Conservation (phyloP, 1,140 invertebrate species). For the Akabosia matsudoensis region DNA sequence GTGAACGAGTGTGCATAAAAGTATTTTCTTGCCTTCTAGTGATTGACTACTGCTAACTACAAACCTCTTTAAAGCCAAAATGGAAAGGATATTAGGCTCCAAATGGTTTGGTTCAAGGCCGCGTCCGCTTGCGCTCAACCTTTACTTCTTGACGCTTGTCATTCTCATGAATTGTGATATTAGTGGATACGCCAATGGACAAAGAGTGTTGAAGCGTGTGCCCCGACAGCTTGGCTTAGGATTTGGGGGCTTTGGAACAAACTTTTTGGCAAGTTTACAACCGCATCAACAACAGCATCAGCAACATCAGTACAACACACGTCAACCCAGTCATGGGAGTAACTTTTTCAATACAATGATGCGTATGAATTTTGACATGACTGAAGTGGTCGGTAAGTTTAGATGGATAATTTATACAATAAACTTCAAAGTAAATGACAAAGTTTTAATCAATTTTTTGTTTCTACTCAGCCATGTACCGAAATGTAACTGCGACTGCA, state of each 20-base stretch:
- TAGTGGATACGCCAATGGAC: too few relatives aligned
- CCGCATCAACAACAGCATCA: not conserved
- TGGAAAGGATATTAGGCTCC: too few relatives aligned
- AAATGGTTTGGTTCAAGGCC: too few relatives aligned
- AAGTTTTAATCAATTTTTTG: not conserved
- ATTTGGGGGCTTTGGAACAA: not conserved
- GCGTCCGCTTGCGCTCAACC: too few relatives aligned
- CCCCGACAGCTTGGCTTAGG: constrained; percentile 6
- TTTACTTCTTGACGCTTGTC: too few relatives aligned
- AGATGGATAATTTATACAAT: not conserved
- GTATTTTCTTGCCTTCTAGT: too few relatives aligned
- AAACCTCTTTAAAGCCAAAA: too few relatives aligned
- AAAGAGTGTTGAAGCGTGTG: not conserved
- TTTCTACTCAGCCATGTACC: constrained; percentile 25
- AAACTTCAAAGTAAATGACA: not conserved
- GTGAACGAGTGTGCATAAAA: too few relatives aligned
- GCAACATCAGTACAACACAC: not conserved
- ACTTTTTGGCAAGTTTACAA: not conserved
- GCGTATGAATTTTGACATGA: constrained; percentile 10
- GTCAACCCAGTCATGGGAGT: too few relatives aligned
- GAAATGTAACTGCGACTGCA: constrained; percentile 28
- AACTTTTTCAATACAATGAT: not conserved
- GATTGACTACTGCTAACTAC: too few relatives aligned
- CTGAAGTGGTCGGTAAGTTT: constrained; percentile 1
- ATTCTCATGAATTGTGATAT: not conserved